Conservation (phyloP, 2,797 vertebrate species). For the Alosa sapidissima region DNA sequence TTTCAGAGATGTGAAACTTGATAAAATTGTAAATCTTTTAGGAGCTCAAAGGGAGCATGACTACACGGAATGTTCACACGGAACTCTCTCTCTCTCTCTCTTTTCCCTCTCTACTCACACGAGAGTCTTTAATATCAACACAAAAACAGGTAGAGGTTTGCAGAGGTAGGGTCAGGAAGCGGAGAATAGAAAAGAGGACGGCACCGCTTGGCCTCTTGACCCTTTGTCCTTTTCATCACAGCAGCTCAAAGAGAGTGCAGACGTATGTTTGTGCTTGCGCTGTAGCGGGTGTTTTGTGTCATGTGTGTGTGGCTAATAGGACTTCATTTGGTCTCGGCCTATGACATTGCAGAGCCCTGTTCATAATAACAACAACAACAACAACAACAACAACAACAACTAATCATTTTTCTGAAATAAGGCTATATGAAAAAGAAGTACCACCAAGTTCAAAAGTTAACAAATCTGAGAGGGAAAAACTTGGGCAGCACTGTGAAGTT, state of each 20-base stretch:
- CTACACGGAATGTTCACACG: slow-evolving; percentile 5
- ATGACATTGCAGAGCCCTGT: background rate
- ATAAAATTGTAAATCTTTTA: too few species aligned
- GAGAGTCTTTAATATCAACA: slow-evolving; percentile 37
- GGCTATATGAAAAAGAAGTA: background rate
- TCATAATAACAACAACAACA: background rate
- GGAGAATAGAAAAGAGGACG: slow-evolving; percentile 21
- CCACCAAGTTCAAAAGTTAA: background rate
- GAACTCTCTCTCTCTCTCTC: background rate
- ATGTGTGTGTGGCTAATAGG: background rate
- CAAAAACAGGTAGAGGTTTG: slow-evolving; percentile 34
- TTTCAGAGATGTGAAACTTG: too few species aligned
- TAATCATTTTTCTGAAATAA: background rate
- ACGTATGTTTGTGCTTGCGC: background rate
- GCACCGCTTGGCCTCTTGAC: background rate
- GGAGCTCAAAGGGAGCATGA: too few species aligned
- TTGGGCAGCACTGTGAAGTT: background rate
- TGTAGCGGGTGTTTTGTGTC: background rate
- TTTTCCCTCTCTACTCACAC: background rate
- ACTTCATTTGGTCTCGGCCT: too few species aligned
- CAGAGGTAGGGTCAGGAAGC: slow-evolving; percentile 25
- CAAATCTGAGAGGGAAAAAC: background rate
- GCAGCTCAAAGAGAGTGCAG: background rate
- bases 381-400: background rate
- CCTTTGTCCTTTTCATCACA: background rate